These are phyloP conservation scores for Psilopsiagon aymara DNA, from an alignment of 2,113 vertebrate genomes.

Conservation along the genomic window DNA sequence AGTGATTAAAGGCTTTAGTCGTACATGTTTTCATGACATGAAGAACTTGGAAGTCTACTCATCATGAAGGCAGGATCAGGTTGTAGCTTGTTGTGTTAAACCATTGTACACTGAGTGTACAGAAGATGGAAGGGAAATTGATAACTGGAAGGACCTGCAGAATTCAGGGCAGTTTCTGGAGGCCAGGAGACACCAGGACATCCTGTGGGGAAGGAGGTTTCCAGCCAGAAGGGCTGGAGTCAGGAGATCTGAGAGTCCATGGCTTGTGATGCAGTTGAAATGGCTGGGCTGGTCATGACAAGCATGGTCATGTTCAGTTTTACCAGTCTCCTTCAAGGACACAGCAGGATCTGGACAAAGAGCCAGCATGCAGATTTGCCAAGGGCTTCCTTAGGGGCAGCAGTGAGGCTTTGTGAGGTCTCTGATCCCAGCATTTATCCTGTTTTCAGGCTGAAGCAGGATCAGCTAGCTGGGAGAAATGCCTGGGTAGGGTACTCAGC, in stretches of 20 bases:
- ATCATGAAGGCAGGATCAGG: neutral
- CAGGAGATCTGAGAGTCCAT: neutral
- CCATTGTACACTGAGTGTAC: neutral
- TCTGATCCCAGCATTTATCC: fast-evolving
- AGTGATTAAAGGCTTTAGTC: neutral
- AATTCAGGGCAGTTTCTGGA: neutral
- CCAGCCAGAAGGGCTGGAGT: neutral
- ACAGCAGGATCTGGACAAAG: neutral
- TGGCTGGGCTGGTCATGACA: neutral
- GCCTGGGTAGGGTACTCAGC: neutral
- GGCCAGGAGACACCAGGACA: neutral
- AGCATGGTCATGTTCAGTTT: neutral
- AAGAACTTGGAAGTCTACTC: neutral
- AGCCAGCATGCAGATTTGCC: neutral
- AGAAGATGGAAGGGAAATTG: neutral
- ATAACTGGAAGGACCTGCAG: neutral
- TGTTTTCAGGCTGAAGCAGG: neutral
- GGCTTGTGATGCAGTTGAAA: neutral
- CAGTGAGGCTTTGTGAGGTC: neutral
- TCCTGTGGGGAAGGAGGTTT: neutral
- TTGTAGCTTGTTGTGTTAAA: neutral
- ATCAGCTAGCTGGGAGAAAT: neutral
- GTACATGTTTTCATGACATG: neutral
- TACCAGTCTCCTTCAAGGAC: neutral
- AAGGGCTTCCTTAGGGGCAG: neutral